These are phyloP conservation scores for Drosophila punjabiensis DNA, from an alignment of 1,140 invertebrate species.

Conservation along the genomic window DNA sequence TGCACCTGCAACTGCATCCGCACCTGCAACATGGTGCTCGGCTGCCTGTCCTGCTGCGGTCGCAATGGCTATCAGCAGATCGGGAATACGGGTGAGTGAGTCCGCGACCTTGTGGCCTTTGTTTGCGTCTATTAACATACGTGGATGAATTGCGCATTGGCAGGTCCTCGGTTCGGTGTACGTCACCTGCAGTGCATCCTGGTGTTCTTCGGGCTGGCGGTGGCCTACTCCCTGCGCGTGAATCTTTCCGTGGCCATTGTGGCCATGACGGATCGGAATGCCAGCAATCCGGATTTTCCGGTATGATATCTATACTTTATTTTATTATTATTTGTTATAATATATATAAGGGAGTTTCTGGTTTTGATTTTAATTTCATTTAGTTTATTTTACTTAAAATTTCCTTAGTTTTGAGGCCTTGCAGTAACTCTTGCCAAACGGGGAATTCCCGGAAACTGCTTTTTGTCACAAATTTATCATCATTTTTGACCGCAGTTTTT, in stretches of 20 bases:
- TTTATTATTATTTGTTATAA: neutral
- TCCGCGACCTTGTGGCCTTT: slow-evolving; percentile 5
- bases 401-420: neutral
- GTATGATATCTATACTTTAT: slow-evolving; percentile 43
- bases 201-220: slow-evolving; percentile 88
- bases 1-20: slow-evolving; percentile 6
- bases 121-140: neutral
- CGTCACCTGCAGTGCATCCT: slow-evolving; percentile 89
- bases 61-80: slow-evolving; percentile 74
- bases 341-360: neutral
- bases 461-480: neutral
- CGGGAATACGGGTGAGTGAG: slow-evolving; percentile 61
- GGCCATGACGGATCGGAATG: slow-evolving; percentile 80
- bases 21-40: slow-evolving; percentile 60
- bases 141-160: neutral
- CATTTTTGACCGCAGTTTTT: neutral
- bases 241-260: slow-evolving; percentile 90
- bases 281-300: slow-evolving; percentile 75
- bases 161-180: slow-evolving; percentile 86
- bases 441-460: neutral
- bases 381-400: neutral
- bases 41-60: slow-evolving; percentile 62
- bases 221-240: slow-evolving; percentile 89
- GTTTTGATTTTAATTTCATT: neutral
- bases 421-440: neutral